These are phyloP conservation scores for Taphrorychus bicolor DNA, from an alignment of 2,888 invertebrate species.

Conservation along the genomic window DNA sequence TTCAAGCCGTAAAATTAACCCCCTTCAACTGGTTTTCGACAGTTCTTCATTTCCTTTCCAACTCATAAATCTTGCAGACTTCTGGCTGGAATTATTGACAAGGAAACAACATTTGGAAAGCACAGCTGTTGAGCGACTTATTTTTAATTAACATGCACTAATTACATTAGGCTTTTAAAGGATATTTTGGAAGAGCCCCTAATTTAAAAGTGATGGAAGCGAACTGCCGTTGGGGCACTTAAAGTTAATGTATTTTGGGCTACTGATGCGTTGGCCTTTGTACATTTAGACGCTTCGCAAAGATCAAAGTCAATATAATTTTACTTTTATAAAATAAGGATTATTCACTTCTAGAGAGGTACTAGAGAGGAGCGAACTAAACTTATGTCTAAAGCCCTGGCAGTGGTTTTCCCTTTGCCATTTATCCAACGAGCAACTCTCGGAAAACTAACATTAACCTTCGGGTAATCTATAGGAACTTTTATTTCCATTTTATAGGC, in stretches of 20 bases:
- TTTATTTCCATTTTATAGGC: constrained; percentile 19
- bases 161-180: neutral
- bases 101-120: neutral
- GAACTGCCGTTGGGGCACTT: neutral
- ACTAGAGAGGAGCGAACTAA: no score
- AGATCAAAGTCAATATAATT: neutral
- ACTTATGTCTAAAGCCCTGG: no score
- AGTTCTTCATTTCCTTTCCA: no score
- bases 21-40: no score
- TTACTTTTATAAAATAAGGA: neutral
- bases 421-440: neutral
- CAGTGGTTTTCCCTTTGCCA: neutral
- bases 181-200: neutral
- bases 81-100: neutral
- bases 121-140: neutral
- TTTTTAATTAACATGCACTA: neutral
- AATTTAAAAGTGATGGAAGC: neutral
- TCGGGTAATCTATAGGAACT: constrained; percentile 12
- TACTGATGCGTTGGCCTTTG: neutral
- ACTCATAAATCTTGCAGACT: no score
- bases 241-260: neutral
- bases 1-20: no score
- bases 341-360: no score
- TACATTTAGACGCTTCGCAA: neutral
- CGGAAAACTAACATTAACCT: neutral